phyloP scores from a whole-genome alignment of 2,888 invertebrate species.

The Cerastis rubricosa region DNA sequence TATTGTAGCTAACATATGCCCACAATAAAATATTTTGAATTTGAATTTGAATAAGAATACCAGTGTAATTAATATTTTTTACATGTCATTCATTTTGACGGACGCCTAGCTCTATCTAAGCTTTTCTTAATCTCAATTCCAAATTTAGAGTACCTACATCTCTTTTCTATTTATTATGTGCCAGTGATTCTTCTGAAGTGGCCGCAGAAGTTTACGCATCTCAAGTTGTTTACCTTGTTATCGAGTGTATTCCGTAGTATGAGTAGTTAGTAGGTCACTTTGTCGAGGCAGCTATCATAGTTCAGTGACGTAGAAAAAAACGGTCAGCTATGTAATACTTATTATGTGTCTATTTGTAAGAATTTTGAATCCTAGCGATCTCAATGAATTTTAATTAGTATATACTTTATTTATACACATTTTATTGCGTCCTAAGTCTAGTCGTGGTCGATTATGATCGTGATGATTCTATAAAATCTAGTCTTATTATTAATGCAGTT shows the following conservation, averaged over 20 bases:
- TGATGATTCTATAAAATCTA: conserved; percentile 26
- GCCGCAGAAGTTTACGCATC: background rate
- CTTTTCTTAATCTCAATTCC: too few species aligned
- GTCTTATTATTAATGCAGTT: conserved; percentile 1
- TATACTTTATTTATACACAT: background rate
- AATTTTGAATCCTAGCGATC: conserved; percentile 27
- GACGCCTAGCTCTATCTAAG: too few species aligned
- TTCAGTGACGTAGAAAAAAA: background rate
- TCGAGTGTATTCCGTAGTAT: background rate
- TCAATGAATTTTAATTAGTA: conserved; percentile 10
- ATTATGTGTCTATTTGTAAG: background rate
- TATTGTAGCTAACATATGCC: too few species aligned
- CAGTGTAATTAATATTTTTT: too few species aligned
- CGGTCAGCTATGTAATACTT: background rate
- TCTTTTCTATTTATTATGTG: background rate
- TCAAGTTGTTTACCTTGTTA: background rate
- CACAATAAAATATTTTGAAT: too few species aligned
- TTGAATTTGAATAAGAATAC: too few species aligned
- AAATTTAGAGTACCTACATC: background rate
- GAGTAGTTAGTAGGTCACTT: background rate
- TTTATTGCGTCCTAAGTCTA: background rate
- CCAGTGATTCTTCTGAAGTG: background rate
- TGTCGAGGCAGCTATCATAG: too few species aligned
- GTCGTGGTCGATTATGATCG: background rate
- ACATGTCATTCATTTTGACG: too few species aligned